These are phyloP conservation scores for Dipus sagitta DNA, from an alignment of 2,797 vertebrate species.

Conservation along the genomic window DNA sequence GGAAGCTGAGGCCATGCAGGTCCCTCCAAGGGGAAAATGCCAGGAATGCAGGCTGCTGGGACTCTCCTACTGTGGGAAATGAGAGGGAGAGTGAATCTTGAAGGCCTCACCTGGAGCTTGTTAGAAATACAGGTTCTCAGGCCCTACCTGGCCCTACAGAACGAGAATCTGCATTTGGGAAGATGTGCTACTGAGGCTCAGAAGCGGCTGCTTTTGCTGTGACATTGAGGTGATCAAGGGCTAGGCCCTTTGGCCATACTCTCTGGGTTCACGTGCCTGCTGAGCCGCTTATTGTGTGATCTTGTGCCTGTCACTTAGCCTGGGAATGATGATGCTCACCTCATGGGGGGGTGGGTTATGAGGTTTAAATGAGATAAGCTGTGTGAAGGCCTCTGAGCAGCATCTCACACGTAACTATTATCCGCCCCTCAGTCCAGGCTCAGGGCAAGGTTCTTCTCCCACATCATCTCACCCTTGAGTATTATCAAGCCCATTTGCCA, in stretches of 20 bases:
- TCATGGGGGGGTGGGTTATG: background rate
- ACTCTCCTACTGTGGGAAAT: background rate
- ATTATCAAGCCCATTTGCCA: background rate
- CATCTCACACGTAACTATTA: background rate
- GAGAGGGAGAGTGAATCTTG: background rate
- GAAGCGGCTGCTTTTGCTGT: background rate
- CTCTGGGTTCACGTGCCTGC: background rate
- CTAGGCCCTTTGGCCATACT: background rate
- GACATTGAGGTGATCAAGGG: background rate
- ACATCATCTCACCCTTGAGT: background rate
- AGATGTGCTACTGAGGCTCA: accelerated
- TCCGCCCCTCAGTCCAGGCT: background rate
- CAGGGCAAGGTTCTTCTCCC: too few species aligned
- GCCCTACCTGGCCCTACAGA: too few species aligned
- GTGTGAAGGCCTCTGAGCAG: background rate
- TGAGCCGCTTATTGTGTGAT: slow-evolving; percentile 35
- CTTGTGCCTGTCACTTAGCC: background rate
- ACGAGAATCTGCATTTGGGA: background rate
- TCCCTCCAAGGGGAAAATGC: background rate
- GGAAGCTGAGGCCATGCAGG: background rate
- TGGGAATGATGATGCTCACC: background rate
- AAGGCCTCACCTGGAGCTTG: background rate
- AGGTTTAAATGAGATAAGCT: background rate
- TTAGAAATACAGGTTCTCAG: background rate
- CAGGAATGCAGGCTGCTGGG: background rate